phyloP scores from a whole-genome alignment of 1,140 invertebrate genomes.

The Paralvinella palmiformis region DNA sequence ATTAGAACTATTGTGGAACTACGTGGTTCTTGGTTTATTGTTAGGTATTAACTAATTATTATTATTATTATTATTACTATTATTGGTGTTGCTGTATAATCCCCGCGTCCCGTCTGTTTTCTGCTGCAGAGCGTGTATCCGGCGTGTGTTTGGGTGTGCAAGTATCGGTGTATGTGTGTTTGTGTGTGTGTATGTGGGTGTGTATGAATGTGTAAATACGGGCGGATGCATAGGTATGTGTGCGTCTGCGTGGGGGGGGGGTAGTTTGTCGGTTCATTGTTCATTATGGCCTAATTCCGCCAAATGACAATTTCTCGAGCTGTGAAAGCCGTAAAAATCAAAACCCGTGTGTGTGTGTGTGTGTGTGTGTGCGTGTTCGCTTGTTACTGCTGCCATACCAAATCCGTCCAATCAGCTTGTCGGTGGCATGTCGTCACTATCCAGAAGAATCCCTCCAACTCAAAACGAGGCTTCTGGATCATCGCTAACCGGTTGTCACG shows the following conservation, averaged over 20 bases:
- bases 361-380: neutral
- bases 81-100: neutral
- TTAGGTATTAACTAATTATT: neutral
- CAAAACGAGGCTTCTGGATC: no score
- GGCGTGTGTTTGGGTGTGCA: neutral
- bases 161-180: neutral
- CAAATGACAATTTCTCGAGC: neutral
- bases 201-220: neutral
- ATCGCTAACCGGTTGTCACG: no score
- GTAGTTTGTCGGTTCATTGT: neutral
- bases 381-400: no score
- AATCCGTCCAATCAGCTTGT: no score
- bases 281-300: neutral
- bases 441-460: no score
- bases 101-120: neutral
- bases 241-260: neutral
- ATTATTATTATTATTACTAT: neutral
- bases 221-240: neutral
- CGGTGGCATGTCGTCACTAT: no score
- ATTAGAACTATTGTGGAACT: neutral
- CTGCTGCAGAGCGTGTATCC: neutral
- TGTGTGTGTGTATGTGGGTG: neutral
- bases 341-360: neutral
- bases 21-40: neutral
- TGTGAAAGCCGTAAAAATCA: neutral